Conservation (phyloP, 1,140 invertebrate genomes). For the Homalodisca vitripennis region DNA sequence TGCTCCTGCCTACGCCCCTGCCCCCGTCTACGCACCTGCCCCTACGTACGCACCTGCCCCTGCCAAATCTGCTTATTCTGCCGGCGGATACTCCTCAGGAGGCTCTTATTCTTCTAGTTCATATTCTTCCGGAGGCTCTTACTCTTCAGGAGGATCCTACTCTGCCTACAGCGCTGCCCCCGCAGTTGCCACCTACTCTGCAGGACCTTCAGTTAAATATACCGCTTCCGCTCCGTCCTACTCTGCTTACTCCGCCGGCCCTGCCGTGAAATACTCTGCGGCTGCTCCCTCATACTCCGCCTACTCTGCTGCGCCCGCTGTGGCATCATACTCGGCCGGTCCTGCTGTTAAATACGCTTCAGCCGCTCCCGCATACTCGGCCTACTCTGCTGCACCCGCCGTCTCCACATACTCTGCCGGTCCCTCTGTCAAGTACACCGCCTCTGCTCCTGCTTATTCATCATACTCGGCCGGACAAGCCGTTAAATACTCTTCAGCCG, state of each 20-base stretch:
- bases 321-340: constrained; percentile 24
- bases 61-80: not conserved
- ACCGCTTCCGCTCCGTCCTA: constrained; percentile 28
- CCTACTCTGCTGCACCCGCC: constrained; percentile 31
- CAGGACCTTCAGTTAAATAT: constrained; percentile 15
- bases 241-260: constrained; percentile 24
- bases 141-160: not conserved
- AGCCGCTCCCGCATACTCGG: constrained; percentile 20
- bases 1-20: constrained; percentile 11
- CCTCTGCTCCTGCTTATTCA: constrained; percentile 25
- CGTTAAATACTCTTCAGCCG: constrained; percentile 19
- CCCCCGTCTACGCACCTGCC: not conserved
- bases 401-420: constrained; percentile 21
- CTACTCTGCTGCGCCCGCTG: constrained; percentile 28
- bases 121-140: constrained; percentile 5
- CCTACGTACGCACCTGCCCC: not conserved
- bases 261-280: constrained; percentile 11
- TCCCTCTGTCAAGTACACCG: constrained; percentile 21
- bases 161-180: constrained; percentile 24
- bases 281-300: constrained; percentile 24
- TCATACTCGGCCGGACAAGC: constrained; percentile 15
- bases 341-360: constrained; percentile 18
- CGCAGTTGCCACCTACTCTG: constrained; percentile 23
- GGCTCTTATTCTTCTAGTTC: not conserved
- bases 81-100: not conserved